Base-by-base conservation (phyloP, 2,888 invertebrate genomes). In the Baronia brevicornis region DNA sequence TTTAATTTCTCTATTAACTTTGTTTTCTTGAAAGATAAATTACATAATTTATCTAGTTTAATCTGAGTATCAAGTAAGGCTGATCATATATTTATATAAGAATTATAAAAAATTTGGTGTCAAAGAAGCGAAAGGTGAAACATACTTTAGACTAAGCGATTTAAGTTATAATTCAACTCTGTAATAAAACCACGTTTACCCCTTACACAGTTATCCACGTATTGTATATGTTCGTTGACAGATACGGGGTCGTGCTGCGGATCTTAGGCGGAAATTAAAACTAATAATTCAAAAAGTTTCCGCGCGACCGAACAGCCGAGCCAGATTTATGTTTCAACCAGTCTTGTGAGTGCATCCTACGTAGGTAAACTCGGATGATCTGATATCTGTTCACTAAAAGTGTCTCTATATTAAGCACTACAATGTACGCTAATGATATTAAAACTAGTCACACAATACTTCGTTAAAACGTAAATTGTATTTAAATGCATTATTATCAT, bases 251-350 rank as follows among this genome's bases (percentile, higher is more conserved):
- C 65, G 59, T 57, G 61, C 59, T 55, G 70, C 82, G 79, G 80
- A 82, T 84, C 82, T 82, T 75, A 72, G 69, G 72, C 85, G 85
- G 85, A 85, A 85, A 85, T 85, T 85, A 85, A 85, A 85, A 84
- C 84, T 85, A 85, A 85, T 85, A 85, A 84, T 82, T 85, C 85
- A 85, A 84, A 85, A 84, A 84, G 80, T 84, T 84, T 82, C 77
- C 79, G 64, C 68, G 78, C 79, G 73, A 79, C 78, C 77, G 77
- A 72, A 63, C 78, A 72, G 70, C 71, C 70, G 55, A 63, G 66
- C 62, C 59, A 69, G 80, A 84, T 84, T 84, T 84, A 84, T 82
- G 77, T 61, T 63, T 57, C 60, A 68, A 60, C 65, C 75, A 74
- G 78, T 72, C 75, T 75, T 78, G 71, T 66, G 73, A 70, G 61